Base-by-base conservation (phyloP, 2,888 invertebrate species). In the Pasiphila rectangulata region DNA sequence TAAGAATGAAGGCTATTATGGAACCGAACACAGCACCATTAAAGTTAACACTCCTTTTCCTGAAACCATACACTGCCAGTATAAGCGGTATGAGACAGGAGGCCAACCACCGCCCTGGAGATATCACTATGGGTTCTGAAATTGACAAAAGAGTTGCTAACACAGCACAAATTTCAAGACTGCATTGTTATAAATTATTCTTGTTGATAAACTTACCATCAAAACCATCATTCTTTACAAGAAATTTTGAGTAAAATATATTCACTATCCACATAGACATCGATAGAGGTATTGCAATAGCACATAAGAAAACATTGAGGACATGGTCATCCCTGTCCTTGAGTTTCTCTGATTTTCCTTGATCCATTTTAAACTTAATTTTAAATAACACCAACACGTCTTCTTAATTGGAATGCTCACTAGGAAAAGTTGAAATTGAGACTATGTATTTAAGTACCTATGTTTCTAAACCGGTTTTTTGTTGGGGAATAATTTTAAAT, bases 191-290 rank as follows among this genome's bases (percentile, higher is more conserved):
- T n/a, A n/a, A n/a, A n/a, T n/a, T n/a, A n/a, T n/a, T n/a, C n/a
- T n/a, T n/a, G n/a, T n/a, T 7, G 7, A 34, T 17, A 36, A 44
- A 52, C 67, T 72, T 78, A 91, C 92, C 91, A 66, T 91, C 92
- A 60, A 85, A 84, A 37, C 90, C 89, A 44, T 85, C 77, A 29
- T 83, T 80, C 23, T 83, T 83, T 56, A 86, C 85, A 17, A 83
- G 52, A 45, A 93, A 77, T 63, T 90, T 91, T 0, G 92, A 90
- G 69, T 93, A 92, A n/a, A 92, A 83, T 57, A 94, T 81, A 76
- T 94, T 94, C 13, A 92, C 90, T 54, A 92, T 89, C 94, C 94
- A 95, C 84, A 95, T 90, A 15, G 93, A 90, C 86, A 94, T 91
- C 0, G 95, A 94, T n/a, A 94, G 62, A 4, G 94, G 94, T 65